Conservation (phyloP, 2,797 vertebrate species). For the Clarias fuscus region DNA sequence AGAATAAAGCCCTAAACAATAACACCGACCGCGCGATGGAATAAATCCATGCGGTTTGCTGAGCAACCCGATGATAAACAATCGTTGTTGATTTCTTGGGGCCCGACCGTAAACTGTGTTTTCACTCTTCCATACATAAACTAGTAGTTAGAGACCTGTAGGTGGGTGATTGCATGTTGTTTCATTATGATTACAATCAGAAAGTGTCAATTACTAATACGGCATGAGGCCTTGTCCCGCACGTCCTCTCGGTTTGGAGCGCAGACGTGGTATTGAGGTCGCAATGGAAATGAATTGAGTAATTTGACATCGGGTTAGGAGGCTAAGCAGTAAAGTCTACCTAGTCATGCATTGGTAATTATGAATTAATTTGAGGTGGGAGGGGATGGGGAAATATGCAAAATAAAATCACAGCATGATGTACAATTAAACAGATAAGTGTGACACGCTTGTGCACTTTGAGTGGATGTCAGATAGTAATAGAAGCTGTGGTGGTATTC, state of each 20-base stretch:
- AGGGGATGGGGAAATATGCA: not conserved
- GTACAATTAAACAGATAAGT: constrained; percentile 18
- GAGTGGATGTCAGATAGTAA: not conserved
- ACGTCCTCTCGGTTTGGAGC: not conserved
- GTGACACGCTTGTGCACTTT: not conserved
- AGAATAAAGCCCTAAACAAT: constrained; percentile 28
- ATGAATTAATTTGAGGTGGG: not conserved
- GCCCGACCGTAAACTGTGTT: constrained; percentile 4
- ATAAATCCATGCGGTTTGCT: not conserved
- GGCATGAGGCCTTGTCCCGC: not conserved
- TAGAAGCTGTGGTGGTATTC: not conserved
- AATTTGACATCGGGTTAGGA: not conserved
- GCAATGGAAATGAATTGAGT: not conserved
- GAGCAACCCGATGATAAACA: constrained; percentile 26
- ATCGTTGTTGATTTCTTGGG: constrained; percentile 11
- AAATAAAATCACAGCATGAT: constrained; percentile 16
- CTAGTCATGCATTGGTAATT: not conserved
- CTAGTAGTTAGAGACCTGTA: not conserved
- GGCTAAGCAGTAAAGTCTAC: not conserved
- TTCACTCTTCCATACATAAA: not conserved
- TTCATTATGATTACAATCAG: constrained; percentile 13
- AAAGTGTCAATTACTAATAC: constrained; percentile 8
- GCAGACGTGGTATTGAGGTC: not conserved
- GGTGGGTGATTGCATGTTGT: not conserved
- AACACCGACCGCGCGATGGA: not conserved